Base-by-base conservation (phyloP, 1,140 invertebrate species). In the Thereuonema tuberculata region DNA sequence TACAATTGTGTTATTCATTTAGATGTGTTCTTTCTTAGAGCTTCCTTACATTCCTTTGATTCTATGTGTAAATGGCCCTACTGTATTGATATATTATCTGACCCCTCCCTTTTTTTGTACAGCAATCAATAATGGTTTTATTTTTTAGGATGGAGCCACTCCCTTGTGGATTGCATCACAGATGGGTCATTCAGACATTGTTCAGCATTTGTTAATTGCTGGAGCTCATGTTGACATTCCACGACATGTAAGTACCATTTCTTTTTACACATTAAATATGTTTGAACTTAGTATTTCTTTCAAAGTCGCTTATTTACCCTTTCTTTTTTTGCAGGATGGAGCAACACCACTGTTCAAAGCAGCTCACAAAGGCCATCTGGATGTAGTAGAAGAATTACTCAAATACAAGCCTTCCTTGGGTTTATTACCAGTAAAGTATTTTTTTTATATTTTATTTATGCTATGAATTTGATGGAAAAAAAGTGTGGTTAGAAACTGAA, bases 151-250 rank as follows among this genome's bases (percentile, higher is more conserved):
- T 75, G 83, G 87, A 59, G 88, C 90, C 56, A 87, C 88, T 14
- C 84, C 92, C 29, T 78, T 96, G 46, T 95, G 90, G 89, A 94
- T 96, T 67, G 85, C 90, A 2, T 81, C 88, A 47, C 93, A 96
- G 80, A 92, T 93, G 84, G 91, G 91, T 14, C 87, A 92, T 73
- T 82, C 84, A 70, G 80, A 84, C 66, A 82, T 92, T 47, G 89
- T 89, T 25, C 78, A 82, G 58, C 76, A 84, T 61, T 76, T 96
- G 53, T 74, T 91, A 28, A 81, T 82, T 69, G 79, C 81, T 60
- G 86, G 87, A 28, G 89, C 89, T 31, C 75, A 79, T 65, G 84
- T 91, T 28, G 88, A 96, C 74, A 77, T 84, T 25, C 80, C 83
- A 2, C 80, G 90, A 75, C 84, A 89, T 70, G 87, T 87, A 75